Conservation (phyloP, 2,113 vertebrate genomes). For the Hystrix cristata region DNA sequence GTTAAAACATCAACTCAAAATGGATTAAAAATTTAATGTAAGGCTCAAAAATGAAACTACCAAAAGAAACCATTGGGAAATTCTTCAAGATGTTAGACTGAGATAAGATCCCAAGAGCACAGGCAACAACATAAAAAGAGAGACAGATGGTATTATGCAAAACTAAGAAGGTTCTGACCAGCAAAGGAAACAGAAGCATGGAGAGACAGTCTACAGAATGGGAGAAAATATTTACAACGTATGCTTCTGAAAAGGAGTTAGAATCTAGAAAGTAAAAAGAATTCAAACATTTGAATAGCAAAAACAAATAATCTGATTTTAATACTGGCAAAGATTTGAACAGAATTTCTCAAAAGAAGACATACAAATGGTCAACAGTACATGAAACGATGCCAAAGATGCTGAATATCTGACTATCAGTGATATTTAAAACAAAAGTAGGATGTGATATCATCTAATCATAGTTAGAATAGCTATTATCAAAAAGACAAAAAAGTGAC, state of each 20-base stretch:
- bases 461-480: neutral
- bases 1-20: neutral
- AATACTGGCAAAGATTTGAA: neutral
- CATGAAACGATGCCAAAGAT: neutral
- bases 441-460: neutral
- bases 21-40: neutral
- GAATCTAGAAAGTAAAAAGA: neutral
- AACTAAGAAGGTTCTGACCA: neutral
- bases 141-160: no score
- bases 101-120: no score
- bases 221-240: neutral
- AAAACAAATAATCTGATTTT: neutral
- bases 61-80: neutral
- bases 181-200: neutral
- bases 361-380: neutral
- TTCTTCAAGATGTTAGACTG: no score
- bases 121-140: neutral
- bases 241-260: neutral
- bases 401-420: neutral
- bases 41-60: neutral
- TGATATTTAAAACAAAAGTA: neutral
- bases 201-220: neutral
- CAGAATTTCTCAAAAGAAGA: neutral
- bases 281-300: neutral
- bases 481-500: neutral